These are phyloP conservation scores for Daktulosphaira vitifoliae DNA, from an alignment of 1,140 invertebrate genomes.

Conservation along the genomic window DNA sequence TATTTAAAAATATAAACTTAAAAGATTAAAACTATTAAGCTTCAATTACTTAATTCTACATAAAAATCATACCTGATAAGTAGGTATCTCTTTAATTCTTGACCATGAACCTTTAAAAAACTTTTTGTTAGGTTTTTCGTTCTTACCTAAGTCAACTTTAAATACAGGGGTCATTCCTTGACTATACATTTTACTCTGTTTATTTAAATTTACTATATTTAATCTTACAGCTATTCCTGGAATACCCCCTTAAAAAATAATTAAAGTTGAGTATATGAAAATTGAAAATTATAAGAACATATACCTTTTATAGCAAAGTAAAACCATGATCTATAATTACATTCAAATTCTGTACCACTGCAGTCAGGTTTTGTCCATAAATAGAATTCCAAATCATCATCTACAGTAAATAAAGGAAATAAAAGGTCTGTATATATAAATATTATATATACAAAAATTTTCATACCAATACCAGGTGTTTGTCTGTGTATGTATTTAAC, in stretches of 20 bases:
- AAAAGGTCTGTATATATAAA: too few relatives aligned
- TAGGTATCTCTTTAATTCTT: constrained; percentile 62
- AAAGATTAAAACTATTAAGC: too few relatives aligned
- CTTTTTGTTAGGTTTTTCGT: constrained; percentile 55
- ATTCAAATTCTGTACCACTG: constrained; percentile 77
- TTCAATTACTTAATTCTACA: too few relatives aligned
- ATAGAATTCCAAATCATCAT: constrained; percentile 59
- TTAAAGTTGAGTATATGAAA: background rate
- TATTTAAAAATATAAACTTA: too few relatives aligned
- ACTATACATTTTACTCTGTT: constrained; percentile 81
- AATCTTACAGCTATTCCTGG: constrained; percentile 58
- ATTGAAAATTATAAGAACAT: constrained; percentile 4
- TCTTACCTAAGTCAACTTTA: constrained; percentile 43
- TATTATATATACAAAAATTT: too few relatives aligned
- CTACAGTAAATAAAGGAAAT: constrained; percentile 26
- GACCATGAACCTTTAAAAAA: constrained; percentile 52
- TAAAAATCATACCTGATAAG: constrained; percentile 41
- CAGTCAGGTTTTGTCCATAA: constrained; percentile 86
- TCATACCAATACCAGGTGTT: constrained; percentile 15
- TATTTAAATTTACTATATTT: constrained; percentile 80
- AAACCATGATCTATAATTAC: constrained; percentile 88
- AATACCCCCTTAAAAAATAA: constrained; percentile 45
- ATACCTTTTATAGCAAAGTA: constrained; percentile 72
- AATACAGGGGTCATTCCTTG: constrained; percentile 84
- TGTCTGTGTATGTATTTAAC: constrained; percentile 6